Percentiles rank a stretch among this genome's conserved stretches.
Evolutionary conservation across 2,113 vertebrate species (phyloP).

Genomic region (Cinclus mexicanus): DNA sequence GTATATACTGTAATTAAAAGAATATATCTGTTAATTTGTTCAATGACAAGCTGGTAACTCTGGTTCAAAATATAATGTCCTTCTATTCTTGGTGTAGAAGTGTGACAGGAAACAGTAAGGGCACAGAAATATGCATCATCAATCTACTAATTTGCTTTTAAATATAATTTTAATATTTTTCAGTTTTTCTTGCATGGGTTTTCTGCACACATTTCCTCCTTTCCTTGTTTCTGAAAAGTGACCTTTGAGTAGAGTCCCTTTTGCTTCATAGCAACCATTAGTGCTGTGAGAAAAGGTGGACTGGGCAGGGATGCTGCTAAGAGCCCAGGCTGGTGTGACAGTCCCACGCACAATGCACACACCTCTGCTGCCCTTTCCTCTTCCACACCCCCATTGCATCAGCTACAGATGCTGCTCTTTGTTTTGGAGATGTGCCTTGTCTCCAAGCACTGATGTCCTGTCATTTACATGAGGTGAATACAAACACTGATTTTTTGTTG

Average conservation of each 20-base stretch:
- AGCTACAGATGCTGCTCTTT: background rate
- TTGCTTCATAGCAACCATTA: background rate
- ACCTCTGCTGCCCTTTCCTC: background rate
- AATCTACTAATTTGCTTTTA: background rate
- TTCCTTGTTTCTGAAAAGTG: background rate
- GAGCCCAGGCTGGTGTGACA: accelerated
- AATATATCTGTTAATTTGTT: background rate
- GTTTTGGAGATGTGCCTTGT: background rate
- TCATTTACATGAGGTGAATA: background rate
- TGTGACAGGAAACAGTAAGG: background rate
- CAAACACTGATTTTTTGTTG: background rate
- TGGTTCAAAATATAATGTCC: background rate
- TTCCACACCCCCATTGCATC: background rate
- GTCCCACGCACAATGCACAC: accelerated
- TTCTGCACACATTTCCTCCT: background rate
- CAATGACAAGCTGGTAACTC: background rate
- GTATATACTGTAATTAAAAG: background rate
- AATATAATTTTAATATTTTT: background rate
- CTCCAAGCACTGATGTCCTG: background rate
- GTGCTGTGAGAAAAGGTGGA: background rate
- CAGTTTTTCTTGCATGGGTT: background rate
- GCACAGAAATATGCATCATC: background rate
- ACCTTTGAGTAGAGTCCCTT: background rate
- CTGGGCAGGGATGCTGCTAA: background rate
- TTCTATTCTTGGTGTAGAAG: background rate